Base-by-base conservation (phyloP, 2,888 invertebrate genomes). In the Drosophila falleni region DNA sequence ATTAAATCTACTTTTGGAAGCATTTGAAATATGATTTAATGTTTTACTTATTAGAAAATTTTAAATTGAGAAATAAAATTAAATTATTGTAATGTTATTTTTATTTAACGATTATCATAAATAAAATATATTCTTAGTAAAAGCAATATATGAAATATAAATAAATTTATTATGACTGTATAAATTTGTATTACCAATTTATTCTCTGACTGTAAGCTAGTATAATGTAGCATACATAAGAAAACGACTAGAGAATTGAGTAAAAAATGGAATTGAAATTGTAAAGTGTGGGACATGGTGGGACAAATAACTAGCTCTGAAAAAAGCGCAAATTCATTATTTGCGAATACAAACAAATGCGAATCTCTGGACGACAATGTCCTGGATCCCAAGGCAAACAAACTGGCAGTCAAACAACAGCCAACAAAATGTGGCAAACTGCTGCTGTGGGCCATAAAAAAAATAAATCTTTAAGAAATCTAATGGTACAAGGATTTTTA, bases 311-410 rank as follows among this genome's bases (percentile, higher is more conserved):
- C 68, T 19, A 71, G 60, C 74, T 23, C 65, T 54, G 49, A 77
- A 76, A 79, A 64, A 63, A 81, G 74, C 85, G 70, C 83, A 73
- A 71, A 72, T 88, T 83, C 86, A 84, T 84, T 89, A 89, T 86
- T 89, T 86, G 85, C 74, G 59, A 65, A 65, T 68, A 87, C 76
- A 72, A 87, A 79, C 74, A 82, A 87, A 79, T 72, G 69, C 58
- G 71, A 69, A 46, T 71, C 50, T 61, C 70, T 46, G 69, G 73
- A 80, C 78, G 82, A 80, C 80, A 75, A 81, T 79, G 82, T 44
- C 44, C 44, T 44, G 46, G 6, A 23, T 55, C 49, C 47, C 55
- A 15, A 26, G 71, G 78, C 78, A 85, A 89, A 82, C 75, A 83
- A 70, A 51, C 29, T 42, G 51, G 19, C 50, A 66, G 49, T 64